Conservation (phyloP, 2,113 vertebrate genomes). For the Larimichthys crocea region DNA sequence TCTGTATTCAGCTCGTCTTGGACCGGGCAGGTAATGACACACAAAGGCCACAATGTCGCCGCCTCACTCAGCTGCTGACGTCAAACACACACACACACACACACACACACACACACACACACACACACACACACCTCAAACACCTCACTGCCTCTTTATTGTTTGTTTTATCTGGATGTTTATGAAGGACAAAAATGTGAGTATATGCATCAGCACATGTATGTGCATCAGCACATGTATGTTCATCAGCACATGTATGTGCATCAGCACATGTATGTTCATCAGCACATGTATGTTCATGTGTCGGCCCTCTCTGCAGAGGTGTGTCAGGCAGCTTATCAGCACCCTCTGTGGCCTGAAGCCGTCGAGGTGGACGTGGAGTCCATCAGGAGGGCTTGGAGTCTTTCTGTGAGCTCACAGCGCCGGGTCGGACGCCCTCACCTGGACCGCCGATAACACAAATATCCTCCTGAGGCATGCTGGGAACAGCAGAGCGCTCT, state of each 20-base stretch:
- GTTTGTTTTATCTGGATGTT: background rate
- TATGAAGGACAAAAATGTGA: too few relatives aligned
- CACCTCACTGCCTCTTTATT: too few relatives aligned
- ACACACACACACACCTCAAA: slow-evolving; percentile 6
- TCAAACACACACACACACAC: slow-evolving; percentile 24
- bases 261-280: too few relatives aligned
- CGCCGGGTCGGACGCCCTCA: background rate
- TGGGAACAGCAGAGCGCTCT: background rate
- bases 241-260: too few relatives aligned
- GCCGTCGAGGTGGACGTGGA: slow-evolving; percentile 15
- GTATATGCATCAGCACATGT: too few relatives aligned
- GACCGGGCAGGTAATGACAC: slow-evolving; percentile 88
- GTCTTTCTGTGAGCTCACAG: background rate
- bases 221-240: too few relatives aligned
- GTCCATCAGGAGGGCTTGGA: slow-evolving; percentile 13
- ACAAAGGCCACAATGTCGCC: slow-evolving; percentile 88
- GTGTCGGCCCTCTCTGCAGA: background rate
- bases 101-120: slow-evolving; percentile 20
- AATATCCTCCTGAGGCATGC: slow-evolving; percentile 10
- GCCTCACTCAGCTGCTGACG: slow-evolving; percentile 84
- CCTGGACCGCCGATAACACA: slow-evolving; percentile 19
- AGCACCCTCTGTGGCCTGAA: slow-evolving; percentile 3
- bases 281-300: too few relatives aligned
- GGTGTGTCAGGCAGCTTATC: slow-evolving; percentile 15
- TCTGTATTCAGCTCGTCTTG: slow-evolving; percentile 86